phyloP scores from a whole-genome alignment of 2,888 invertebrate species.

The Serripes groenlandicus region DNA sequence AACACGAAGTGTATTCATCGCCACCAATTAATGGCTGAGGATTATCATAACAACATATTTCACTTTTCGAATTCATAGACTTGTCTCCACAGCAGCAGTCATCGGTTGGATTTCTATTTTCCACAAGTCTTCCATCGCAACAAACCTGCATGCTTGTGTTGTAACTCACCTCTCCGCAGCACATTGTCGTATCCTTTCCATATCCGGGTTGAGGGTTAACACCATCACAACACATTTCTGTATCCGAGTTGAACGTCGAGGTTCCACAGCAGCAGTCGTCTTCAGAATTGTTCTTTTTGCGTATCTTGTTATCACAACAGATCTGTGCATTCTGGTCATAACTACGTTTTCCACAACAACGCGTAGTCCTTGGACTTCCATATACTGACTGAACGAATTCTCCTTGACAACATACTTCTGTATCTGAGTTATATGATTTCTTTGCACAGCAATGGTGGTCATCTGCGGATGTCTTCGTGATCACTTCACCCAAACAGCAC shows the following conservation, averaged over 20 bases:
- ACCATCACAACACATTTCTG: constrained; percentile 57
- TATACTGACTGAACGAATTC: constrained; percentile 35
- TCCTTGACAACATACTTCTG: constrained; percentile 57
- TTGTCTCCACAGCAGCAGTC: constrained; percentile 55
- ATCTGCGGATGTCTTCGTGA: constrained; percentile 40
- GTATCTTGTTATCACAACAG: constrained; percentile 47
- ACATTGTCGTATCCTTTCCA: constrained; percentile 35
- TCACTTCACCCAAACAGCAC: constrained; percentile 52
- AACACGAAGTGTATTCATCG: constrained; percentile 51
- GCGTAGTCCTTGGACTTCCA: constrained; percentile 33
- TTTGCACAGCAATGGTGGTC: constrained; percentile 58
- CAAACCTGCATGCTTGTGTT: constrained; percentile 37
- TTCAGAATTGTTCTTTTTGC: constrained; percentile 37
- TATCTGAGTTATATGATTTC: constrained; percentile 44
- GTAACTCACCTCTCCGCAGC: constrained; percentile 49
- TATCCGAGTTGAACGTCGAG: constrained; percentile 36
- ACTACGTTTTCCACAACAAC: constrained; percentile 50
- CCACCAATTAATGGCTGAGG: constrained; percentile 41
- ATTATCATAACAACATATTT: constrained; percentile 48
- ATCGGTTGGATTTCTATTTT: constrained; percentile 42
- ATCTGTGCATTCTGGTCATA: constrained; percentile 42
- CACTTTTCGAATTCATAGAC: constrained; percentile 47
- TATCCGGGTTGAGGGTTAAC: constrained; percentile 45
- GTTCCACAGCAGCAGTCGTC: constrained; percentile 60
- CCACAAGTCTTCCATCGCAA: constrained; percentile 40